A percentile compares a stretch with the other conserved stretches of the same genome.
phyloP scores from a whole-genome alignment of 2,113 vertebrate species.

The Tachysurus vachellii region DNA sequence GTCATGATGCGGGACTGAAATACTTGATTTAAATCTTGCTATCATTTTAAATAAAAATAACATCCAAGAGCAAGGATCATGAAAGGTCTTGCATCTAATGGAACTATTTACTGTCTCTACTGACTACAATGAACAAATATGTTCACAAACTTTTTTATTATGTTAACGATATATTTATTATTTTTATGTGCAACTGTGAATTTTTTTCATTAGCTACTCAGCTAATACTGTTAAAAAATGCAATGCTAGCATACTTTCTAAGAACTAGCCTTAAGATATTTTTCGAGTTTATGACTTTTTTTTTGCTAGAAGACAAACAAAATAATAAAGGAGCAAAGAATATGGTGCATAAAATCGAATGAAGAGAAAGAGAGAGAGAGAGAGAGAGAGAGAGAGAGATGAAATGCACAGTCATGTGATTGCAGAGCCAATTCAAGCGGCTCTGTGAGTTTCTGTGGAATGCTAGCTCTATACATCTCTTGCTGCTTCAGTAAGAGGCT shows the following conservation, averaged over 20 bases:
- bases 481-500: conserved; percentile 38
- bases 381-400: neutral
- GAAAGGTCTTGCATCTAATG: too few species aligned
- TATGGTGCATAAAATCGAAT: neutral
- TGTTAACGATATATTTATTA: neutral
- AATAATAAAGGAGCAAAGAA: neutral
- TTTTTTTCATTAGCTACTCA: neutral
- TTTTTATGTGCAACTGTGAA: neutral
- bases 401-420: neutral
- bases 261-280: neutral
- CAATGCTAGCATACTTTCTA: neutral
- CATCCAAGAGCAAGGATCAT: neutral
- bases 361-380: neutral
- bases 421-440: conserved; percentile 19
- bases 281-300: neutral
- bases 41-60: neutral
- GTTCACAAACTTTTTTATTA: neutral
- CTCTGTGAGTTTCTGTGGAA: conserved; percentile 31
- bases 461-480: neutral
- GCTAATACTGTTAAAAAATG: neutral
- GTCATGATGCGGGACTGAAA: neutral
- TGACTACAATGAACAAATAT: neutral
- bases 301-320: neutral
- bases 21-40: neutral
- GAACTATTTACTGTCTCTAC: neutral